Conservation (phyloP, 2,888 invertebrate genomes). For the Conus canariensis region DNA sequence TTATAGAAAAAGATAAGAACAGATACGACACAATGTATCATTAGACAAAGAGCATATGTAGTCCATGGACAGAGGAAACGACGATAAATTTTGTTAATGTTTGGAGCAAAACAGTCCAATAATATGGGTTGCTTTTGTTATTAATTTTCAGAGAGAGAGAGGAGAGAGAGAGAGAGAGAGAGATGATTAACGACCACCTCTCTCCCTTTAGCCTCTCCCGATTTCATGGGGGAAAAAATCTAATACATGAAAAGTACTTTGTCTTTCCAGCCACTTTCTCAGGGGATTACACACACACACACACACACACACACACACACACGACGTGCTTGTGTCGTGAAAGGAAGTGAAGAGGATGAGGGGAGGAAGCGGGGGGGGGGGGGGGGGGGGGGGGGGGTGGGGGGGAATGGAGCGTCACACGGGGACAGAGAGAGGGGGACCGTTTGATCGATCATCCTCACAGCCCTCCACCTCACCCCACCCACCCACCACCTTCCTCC, state of each 20-base stretch:
- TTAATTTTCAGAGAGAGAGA: too few species aligned
- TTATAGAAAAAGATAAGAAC: too few species aligned
- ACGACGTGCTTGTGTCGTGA: too few species aligned
- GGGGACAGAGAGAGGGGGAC: not conserved
- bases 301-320: not conserved
- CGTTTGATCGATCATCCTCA: not conserved
- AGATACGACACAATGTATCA: too few species aligned
- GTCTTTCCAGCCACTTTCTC: not conserved
- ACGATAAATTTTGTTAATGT: too few species aligned
- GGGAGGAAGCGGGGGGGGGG: not conserved
- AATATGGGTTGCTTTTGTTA: too few species aligned
- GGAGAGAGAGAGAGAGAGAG: too few species aligned
- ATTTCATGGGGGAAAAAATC: not conserved
- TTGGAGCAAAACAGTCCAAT: too few species aligned
- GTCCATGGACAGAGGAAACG: too few species aligned
- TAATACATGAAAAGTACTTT: slow-evolving; percentile 18
- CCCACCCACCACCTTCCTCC: not conserved
- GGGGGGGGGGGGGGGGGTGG: not conserved
- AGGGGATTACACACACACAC: not conserved
- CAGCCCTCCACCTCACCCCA: not conserved
- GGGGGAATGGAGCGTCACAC: not conserved
- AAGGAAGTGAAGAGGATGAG: not conserved
- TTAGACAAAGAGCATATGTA: too few species aligned
- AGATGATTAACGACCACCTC: not conserved
- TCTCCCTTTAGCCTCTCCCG: not conserved